Base-by-base conservation (phyloP, 2,888 invertebrate genomes). In the Phalangium opilio region DNA sequence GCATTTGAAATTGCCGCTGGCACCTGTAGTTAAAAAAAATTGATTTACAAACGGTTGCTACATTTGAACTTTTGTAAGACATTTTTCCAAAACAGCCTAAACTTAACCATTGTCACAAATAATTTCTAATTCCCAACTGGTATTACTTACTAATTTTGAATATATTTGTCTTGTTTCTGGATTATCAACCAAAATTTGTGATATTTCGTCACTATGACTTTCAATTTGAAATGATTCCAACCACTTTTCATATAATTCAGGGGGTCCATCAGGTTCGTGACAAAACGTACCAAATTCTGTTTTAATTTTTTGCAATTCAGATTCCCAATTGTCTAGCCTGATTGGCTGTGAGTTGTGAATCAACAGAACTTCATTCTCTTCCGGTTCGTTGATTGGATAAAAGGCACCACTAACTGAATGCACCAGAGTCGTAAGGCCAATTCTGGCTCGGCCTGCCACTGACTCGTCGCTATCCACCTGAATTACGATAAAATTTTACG, bases 391-490 rank as follows among this genome's bases (percentile, higher is more conserved):
- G 48, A 73, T 73, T 1, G 80, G 79, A 59, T 76, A 79, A 58
- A 81, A 63, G 3, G 74, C 80, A 58, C 74, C 78, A 61, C 76
- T 77, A 57, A 81, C 76, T 70, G 79, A 78, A 60, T 76, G 78
- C 58, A 81, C 71, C 62, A 81, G 79, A 55, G 73, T 75, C 63
- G 79, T 79, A 41, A 81, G 69, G 59, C 79, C 79, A 61, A 77
- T 75, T 63, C 79, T 81, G 72, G 81, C 77, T 3, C 73, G 74
- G 64, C 74, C 77, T 2, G 78, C 79, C 34, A 80, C 73, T n/a
- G 79, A 78, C 60, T 77, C 76, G 40, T 78, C 76, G 57, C 76
- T 76, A 60, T 81, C 78, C 62, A 80, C 67, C 79, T 80, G 64
- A 41, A 69, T 68, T 27, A 35, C 15, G 3, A 15, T 15, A 44